Evolutionary conservation across 2,113 vertebrate genomes (phyloP), one percentile per base, ranked within the genome.

Genomic region (Picathartes gymnocephalus): DNA sequence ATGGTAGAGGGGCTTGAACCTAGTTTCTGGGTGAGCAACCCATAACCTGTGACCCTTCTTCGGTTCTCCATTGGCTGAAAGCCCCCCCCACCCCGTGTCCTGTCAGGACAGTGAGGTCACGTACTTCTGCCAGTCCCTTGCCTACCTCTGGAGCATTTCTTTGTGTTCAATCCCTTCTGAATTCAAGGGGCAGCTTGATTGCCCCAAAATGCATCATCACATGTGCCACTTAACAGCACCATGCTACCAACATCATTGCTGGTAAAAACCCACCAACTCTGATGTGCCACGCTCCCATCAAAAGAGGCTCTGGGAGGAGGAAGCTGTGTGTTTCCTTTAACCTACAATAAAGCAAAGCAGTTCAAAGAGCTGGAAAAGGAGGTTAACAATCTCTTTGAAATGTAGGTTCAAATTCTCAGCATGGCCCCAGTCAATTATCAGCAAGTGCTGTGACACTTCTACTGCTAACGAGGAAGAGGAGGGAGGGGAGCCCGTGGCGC

Each of bases 341-440:
- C 85, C 62, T 77, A n/a, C 87, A 91, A 77, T 62, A 85, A 94
- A 89, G 35, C 7, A 2, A 88, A 54, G n/a, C 64, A 83, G 71
- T 90, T 86, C 84, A 92, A 96, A 96, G 88, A 70, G 78, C 51
- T 54, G 84, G 66, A 40, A 95, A 94, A 96, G 40, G 74, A 97
- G 91, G 95, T 92, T 95, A 95, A 95, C 23, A 17, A 66, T 57
- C 81, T 69, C 91, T 92, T 96, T 84, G 94, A 95, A 96, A 90
- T 88, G 81, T 57, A 92, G 90, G 81, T 83, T 88, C 62, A 15
- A 65, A 96, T 90, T 94, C 94, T 86, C 92, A 91, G 86, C 82
- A 83, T 4, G 4, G 61, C 33, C 39, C 17, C 65, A 80, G 79
- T 84, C 93, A 92, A 93, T 94, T 93, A 95, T 86, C 91, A 60